Conservation (phyloP, 2,888 invertebrate genomes). For the Bombylius major region DNA sequence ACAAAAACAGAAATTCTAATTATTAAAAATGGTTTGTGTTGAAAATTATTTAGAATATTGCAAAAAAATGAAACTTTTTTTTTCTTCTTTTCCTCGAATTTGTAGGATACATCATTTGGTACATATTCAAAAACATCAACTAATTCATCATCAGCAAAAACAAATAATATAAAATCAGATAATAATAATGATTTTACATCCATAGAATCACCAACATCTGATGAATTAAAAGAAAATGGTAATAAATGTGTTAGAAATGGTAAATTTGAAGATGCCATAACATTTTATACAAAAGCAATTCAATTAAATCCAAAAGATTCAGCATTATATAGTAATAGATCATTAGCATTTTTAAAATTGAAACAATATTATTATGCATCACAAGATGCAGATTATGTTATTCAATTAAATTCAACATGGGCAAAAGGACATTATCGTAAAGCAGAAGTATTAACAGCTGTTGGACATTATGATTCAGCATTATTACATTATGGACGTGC, state of each 20-base stretch:
- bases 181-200: background rate
- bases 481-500: conserved; percentile 56
- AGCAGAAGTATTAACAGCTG: conserved; percentile 58
- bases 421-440: conserved; percentile 66
- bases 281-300: conserved; percentile 69
- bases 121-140: background rate
- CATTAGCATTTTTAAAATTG: conserved; percentile 63
- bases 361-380: conserved; percentile 64
- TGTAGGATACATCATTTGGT: too few species aligned
- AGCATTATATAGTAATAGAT: conserved; percentile 65
- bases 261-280: conserved; percentile 61
- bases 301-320: conserved; percentile 54
- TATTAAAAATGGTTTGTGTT: too few species aligned
- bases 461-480: conserved; percentile 53
- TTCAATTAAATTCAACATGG: conserved; percentile 62
- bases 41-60: too few species aligned
- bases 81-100: too few species aligned
- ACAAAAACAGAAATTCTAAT: too few species aligned
- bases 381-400: conserved; percentile 65
- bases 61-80: too few species aligned
- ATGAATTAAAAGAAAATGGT: conserved; percentile 47
- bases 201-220: background rate
- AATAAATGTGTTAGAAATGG: conserved; percentile 61
- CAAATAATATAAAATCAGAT: background rate
- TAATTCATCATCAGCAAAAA: background rate